These are phyloP conservation scores for Agapostemon virescens DNA, from an alignment of 2,888 invertebrate genomes.

Conservation along the genomic window DNA sequence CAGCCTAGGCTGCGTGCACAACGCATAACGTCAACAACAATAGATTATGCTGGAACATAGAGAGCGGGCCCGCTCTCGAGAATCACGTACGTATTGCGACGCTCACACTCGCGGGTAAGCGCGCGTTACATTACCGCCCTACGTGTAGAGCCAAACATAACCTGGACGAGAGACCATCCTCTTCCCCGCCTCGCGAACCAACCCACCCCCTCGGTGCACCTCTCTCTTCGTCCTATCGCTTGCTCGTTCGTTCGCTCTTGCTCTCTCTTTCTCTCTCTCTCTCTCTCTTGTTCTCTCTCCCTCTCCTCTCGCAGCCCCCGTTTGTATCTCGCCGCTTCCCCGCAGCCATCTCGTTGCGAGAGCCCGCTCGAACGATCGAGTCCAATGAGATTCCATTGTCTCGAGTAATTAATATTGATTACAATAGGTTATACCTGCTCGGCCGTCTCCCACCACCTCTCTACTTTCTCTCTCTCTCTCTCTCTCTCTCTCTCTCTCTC, in stretches of 20 bases:
- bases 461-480: slow-evolving; percentile 13
- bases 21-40: slow-evolving; percentile 80
- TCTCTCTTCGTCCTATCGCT: too few species aligned
- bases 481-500: slow-evolving; percentile 26
- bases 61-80: slow-evolving; percentile 70
- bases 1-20: slow-evolving; percentile 70
- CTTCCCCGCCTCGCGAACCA: background rate
- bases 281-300: background rate
- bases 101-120: slow-evolving; percentile 66
- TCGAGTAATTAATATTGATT: slow-evolving; percentile 81
- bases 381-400: slow-evolving; percentile 81
- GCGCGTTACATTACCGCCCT: slow-evolving; percentile 66
- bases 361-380: slow-evolving; percentile 79
- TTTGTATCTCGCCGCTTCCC: slow-evolving; percentile 47
- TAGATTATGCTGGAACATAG: slow-evolving; percentile 78
- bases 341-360: slow-evolving; percentile 64
- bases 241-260: too few species aligned
- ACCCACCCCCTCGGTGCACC: slow-evolving; percentile 27
- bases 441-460: slow-evolving; percentile 69
- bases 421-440: slow-evolving; percentile 79
- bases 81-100: slow-evolving; percentile 58
- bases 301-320: slow-evolving; percentile 10
- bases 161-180: slow-evolving; percentile 59
- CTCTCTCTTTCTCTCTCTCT: slow-evolving; percentile 43
- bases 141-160: slow-evolving; percentile 68